Evolutionary conservation across 2,113 vertebrate species (phyloP).

Genomic region (Poecile atricapillus): DNA sequence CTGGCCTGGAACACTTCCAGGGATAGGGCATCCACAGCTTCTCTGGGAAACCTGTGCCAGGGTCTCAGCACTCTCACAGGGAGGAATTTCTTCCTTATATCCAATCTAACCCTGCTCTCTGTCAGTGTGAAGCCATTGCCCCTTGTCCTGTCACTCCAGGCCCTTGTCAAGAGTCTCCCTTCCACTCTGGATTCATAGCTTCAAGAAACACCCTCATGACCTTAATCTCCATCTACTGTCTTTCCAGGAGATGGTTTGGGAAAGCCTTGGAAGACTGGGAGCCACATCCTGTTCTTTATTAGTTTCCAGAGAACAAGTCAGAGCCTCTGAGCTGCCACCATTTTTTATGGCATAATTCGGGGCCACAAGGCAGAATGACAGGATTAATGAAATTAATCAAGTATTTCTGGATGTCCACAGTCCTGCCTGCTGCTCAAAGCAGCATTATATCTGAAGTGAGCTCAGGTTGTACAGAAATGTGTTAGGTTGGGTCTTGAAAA

Average conservation of each 20-base stretch:
- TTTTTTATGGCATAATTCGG: background rate
- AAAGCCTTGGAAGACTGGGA: background rate
- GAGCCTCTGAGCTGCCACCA: background rate
- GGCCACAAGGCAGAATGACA: background rate
- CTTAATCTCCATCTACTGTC: background rate
- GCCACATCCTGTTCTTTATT: background rate
- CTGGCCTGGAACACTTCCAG: fast-evolving
- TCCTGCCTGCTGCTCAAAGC: background rate
- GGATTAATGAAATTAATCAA: background rate
- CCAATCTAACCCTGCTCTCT: fast-evolving
- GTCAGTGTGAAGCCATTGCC: background rate
- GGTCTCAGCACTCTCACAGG: fast-evolving
- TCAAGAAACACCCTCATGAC: background rate
- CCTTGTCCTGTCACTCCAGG: background rate
- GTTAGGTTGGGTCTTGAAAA: background rate
- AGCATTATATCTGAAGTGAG: background rate
- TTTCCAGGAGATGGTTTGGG: background rate
- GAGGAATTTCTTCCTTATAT: fast-evolving
- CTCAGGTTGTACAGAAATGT: background rate
- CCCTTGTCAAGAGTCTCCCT: background rate
- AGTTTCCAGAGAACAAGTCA: background rate
- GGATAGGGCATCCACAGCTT: background rate
- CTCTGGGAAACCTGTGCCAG: background rate
- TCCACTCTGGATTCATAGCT: background rate
- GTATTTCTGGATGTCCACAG: background rate